Evolutionary conservation across 1,140 invertebrate genomes (phyloP).

Genomic region (Prorops nasuta): DNA sequence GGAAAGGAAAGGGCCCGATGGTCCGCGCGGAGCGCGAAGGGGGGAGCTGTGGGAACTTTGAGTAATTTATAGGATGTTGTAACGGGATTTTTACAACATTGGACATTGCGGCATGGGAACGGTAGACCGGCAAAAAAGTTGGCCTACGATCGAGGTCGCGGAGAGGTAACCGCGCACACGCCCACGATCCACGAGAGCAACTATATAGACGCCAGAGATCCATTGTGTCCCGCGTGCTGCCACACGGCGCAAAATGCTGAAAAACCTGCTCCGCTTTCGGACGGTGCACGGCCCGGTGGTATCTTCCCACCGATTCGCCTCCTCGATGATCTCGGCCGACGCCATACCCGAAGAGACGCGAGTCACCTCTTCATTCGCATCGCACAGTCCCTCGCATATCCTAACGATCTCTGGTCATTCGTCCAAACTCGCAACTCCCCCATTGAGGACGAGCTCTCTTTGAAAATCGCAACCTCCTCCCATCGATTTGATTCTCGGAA

Average conservation of each 20-base stretch:
- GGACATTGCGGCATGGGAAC: conserved; percentile 45
- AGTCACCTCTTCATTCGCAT: too few species aligned
- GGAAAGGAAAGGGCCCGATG: too few species aligned
- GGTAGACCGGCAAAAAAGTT: conserved; percentile 42
- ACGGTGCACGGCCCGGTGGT: conserved; percentile 10
- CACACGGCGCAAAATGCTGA: too few species aligned
- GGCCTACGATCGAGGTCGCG: conserved; percentile 45
- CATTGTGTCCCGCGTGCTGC: conserved; percentile 43
- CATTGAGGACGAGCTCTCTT: too few species aligned
- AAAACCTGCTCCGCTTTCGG: conserved; percentile 44
- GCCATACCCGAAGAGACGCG: background rate
- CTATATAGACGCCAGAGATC: conserved; percentile 42
- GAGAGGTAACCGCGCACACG: conserved; percentile 42
- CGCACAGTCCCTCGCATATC: too few species aligned
- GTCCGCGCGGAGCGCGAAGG: too few species aligned
- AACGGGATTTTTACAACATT: conserved; percentile 42
- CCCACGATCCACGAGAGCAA: conserved; percentile 40
- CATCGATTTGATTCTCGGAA: too few species aligned
- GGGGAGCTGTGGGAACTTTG: conserved; percentile 36
- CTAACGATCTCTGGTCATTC: too few species aligned
- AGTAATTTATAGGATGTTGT: conserved; percentile 46
- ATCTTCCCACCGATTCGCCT: conserved; percentile 49
- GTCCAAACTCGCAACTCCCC: too few species aligned
- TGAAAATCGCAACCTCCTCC: too few species aligned
- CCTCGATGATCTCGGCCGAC: conserved; percentile 38